phyloP scores from a whole-genome alignment of 1,140 invertebrate genomes.

The Palaemon carinicauda region DNA sequence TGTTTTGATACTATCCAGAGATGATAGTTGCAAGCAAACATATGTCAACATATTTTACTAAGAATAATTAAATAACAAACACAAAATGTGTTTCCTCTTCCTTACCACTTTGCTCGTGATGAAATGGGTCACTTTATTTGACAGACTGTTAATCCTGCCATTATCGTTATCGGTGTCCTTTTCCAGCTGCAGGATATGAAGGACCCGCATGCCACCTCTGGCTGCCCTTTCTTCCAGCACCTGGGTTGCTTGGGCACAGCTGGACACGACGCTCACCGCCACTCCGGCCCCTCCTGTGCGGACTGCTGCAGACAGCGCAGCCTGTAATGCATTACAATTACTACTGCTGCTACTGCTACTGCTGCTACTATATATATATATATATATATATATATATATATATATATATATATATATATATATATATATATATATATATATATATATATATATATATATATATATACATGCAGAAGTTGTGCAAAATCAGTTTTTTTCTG shows the following conservation, averaged over 20 bases:
- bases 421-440: too few relatives aligned
- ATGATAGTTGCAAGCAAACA: too few relatives aligned
- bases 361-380: too few relatives aligned
- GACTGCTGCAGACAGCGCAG: constrained; percentile 23
- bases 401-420: too few relatives aligned
- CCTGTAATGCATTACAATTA: not conserved
- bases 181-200: constrained; percentile 2
- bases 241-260: constrained; percentile 6
- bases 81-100: not conserved
- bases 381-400: too few relatives aligned
- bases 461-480: too few relatives aligned
- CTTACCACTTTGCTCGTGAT: constrained; percentile 36
- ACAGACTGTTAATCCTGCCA: not conserved
- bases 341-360: too few relatives aligned
- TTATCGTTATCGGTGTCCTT: not conserved
- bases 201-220: not conserved
- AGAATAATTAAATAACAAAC: too few relatives aligned
- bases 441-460: too few relatives aligned
- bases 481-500: not conserved
- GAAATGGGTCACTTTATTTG: constrained; percentile 12
- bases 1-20: too few relatives aligned
- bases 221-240: constrained; percentile 21
- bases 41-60: too few relatives aligned
- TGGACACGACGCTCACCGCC: constrained; percentile 35
- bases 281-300: constrained; percentile 16